These are phyloP conservation scores for Protonemura montana DNA, from an alignment of 2,888 invertebrate species.

Conservation along the genomic window DNA sequence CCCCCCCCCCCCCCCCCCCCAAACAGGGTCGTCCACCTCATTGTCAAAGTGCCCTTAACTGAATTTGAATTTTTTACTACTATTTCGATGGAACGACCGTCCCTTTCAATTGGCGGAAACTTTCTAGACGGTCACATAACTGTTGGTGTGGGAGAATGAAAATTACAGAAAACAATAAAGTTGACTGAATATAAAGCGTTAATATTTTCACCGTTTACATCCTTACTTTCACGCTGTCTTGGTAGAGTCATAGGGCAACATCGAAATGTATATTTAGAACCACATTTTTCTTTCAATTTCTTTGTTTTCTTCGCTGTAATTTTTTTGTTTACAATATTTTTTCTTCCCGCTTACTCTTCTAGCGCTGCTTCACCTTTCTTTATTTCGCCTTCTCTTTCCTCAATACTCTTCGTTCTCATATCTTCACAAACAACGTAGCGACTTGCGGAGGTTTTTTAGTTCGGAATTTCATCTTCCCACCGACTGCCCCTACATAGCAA, in stretches of 20 bases:
- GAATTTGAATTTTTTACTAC: not conserved
- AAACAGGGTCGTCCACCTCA: not conserved
- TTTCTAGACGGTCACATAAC: not conserved
- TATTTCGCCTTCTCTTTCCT: not conserved
- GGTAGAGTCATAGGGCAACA: not conserved
- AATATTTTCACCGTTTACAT: not conserved
- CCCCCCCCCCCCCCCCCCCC: not conserved
- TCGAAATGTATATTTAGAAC: not conserved
- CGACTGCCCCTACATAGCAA: not conserved
- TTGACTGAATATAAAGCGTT: not conserved
- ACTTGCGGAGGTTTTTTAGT: not conserved
- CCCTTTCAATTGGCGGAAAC: not conserved
- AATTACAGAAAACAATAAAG: not conserved
- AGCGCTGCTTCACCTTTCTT: not conserved
- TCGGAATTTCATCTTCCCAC: not conserved
- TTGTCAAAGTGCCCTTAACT: constrained; percentile 7
- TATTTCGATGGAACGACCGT: not conserved
- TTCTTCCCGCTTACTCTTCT: not conserved
- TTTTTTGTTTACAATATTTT: not conserved
- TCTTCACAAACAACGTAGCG: not conserved
- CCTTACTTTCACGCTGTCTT: not conserved
- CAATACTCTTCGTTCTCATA: not conserved
- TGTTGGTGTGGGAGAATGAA: not conserved
- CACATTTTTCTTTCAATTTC: not conserved
- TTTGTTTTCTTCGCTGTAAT: not conserved